Base-by-base conservation (phyloP, 2,113 vertebrate genomes). In the Axis porcinus region DNA sequence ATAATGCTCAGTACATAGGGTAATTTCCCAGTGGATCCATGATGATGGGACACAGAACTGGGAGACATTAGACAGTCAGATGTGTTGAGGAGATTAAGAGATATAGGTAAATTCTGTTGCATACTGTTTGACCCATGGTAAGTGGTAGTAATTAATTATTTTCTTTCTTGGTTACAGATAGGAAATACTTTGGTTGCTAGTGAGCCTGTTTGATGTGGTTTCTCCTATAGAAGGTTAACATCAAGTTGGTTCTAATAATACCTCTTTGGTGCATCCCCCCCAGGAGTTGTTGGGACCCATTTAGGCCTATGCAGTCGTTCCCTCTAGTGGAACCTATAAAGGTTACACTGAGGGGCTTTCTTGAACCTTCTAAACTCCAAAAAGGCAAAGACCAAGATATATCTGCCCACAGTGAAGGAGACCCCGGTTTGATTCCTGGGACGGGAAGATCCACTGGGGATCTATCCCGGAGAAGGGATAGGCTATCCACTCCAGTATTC, bases 361-460 rank as follows among this genome's bases (percentile, higher is more conserved):
- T 64, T 82, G 45, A 82, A 27, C 4, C 12, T 57, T n/a, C 33
- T 57, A 54, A 78, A 40, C 43, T 84, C 36, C 55, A 52, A 90
- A 50, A 55, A 19, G 13, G 21, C 43, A 89, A 70, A 70, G n/a
- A 70, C 64, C 64, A 70, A 36, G 64, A 36, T 21, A 70, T 2
- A 70, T 11, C 17, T 36, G n/a, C n/a, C 64, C 9, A 9, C n/a
- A 70, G 11, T 70, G n/a, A 70, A 9, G 9, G 64, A 36, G 9
- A 70, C 64, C n/a, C 64, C 0, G 0, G n/a, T 70, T 36, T 9
- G 0, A 36, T 36, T 70, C n/a, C n/a, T 36, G n/a, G n/a, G 9
- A 70, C 0, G 2, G 64, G 4, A 36, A 70, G 64, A 5, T 36
- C n/a, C 0, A 9, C 64, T 70, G 64, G 40, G 40, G 40, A 40